Evolutionary conservation across 2,113 vertebrate genomes (phyloP).

Genomic region (Pseudolaguvia tuberculata): DNA sequence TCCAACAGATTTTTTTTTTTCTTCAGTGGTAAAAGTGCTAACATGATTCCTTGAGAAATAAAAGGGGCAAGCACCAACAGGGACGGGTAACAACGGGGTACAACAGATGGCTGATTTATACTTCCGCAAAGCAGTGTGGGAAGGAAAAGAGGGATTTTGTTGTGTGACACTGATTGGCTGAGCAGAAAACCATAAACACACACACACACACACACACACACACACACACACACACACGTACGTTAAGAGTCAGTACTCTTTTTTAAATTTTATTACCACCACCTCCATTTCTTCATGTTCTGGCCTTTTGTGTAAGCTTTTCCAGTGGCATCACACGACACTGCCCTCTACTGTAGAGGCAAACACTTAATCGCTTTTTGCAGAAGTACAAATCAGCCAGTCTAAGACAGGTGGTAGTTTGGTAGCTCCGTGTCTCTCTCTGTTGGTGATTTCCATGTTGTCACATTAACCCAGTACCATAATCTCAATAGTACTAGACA

Average conservation of each 20-base stretch:
- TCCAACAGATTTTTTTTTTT: constrained; percentile 55
- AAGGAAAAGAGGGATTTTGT: background rate
- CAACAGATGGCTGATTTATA: constrained; percentile 21
- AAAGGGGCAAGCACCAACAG: constrained; percentile 50
- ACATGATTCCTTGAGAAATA: constrained; percentile 68
- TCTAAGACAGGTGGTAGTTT: constrained; percentile 34
- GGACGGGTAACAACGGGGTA: constrained; percentile 38
- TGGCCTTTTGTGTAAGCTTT: too few species aligned
- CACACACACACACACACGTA: too few species aligned
- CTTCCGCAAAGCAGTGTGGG: background rate
- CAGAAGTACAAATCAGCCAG: constrained; percentile 22
- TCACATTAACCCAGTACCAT: constrained; percentile 69
- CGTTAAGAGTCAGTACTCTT: too few species aligned
- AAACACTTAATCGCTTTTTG: background rate
- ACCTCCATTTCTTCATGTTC: too few species aligned
- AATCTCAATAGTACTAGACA: constrained; percentile 57
- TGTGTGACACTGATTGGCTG: background rate
- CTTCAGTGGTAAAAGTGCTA: constrained; percentile 73
- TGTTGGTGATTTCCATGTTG: constrained; percentile 54
- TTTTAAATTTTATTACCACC: too few species aligned
- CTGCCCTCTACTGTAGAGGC: background rate
- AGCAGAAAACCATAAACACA: background rate
- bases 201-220: too few species aligned
- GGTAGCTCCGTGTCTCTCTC: constrained; percentile 36
- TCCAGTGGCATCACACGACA: background rate